Evolutionary conservation across 1,140 invertebrate genomes (phyloP).

Genomic region (Neelides sp.): DNA sequence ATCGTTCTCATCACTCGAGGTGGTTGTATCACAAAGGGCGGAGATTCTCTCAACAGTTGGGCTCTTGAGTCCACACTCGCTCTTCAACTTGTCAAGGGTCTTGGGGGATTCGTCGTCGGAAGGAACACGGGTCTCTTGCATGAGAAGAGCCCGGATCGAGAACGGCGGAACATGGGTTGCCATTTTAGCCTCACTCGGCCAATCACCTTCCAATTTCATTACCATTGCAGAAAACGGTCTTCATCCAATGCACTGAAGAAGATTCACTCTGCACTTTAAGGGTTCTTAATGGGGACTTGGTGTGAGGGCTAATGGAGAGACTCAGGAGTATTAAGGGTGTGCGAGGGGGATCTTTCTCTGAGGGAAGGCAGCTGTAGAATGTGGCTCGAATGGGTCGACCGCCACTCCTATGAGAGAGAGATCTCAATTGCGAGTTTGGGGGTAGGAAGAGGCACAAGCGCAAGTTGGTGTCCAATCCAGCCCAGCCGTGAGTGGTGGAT

Average conservation of each 20-base stretch:
- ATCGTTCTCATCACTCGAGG: constrained; percentile 28
- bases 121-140: constrained; percentile 20
- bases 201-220: constrained; percentile 32
- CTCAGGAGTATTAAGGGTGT: not conserved
- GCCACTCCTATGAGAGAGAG: too few relatives aligned
- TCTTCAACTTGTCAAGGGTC: not conserved
- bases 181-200: constrained; percentile 31
- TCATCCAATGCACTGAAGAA: too few relatives aligned
- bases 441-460: constrained; percentile 16
- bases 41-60: constrained; percentile 19
- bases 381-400: too few relatives aligned
- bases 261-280: too few relatives aligned
- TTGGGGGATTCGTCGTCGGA: not conserved
- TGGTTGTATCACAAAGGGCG: constrained; percentile 31
- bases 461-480: constrained; percentile 18
- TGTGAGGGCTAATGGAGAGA: too few relatives aligned
- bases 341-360: too few relatives aligned
- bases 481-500: constrained; percentile 10
- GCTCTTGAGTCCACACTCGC: not conserved
- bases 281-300: constrained; percentile 8
- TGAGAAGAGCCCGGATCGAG: constrained; percentile 29
- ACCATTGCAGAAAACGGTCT: constrained; percentile 31
- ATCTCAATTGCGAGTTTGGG: not conserved
- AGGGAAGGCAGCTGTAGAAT: too few relatives aligned
- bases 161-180: constrained; percentile 28